phyloP scores from a whole-genome alignment of 2,113 vertebrate species.

The Sporophila hypoxantha region DNA sequence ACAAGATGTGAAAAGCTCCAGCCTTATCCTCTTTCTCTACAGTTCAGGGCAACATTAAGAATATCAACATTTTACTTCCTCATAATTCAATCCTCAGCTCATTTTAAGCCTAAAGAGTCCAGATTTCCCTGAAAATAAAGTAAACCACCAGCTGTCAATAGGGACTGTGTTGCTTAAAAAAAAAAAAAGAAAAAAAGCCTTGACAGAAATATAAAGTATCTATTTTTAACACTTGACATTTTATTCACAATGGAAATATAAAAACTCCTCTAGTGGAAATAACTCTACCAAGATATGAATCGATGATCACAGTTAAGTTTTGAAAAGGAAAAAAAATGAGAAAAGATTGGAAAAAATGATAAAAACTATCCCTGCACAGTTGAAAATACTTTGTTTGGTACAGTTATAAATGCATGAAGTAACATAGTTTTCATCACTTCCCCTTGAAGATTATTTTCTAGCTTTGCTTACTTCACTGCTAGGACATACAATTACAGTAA shows the following conservation, averaged over 20 bases:
- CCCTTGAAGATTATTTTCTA: neutral
- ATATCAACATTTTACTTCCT: slow-evolving; percentile 4
- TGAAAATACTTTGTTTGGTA: neutral
- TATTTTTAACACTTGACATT: slow-evolving; percentile 54
- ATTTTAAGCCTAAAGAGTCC: slow-evolving; percentile 11
- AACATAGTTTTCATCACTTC: slow-evolving; percentile 1
- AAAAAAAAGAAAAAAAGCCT: neutral
- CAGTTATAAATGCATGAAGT: slow-evolving; percentile 20
- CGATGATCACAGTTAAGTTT: neutral
- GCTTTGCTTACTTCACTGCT: neutral
- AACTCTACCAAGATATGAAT: slow-evolving; percentile 12
- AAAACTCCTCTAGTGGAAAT: slow-evolving; percentile 20
- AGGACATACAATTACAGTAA: neutral
- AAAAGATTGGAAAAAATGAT: neutral
- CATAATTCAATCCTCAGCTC: neutral
- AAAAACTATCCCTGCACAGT: neutral
- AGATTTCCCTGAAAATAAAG: slow-evolving; percentile 13
- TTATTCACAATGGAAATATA: slow-evolving; percentile 40
- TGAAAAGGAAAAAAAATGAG: neutral
- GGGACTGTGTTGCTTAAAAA: neutral
- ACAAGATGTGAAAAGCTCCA: slow-evolving; percentile 30
- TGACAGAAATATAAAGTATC: slow-evolving; percentile 6
- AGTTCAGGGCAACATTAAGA: neutral
- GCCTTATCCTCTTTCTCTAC: neutral
- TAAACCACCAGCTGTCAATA: neutral